Conservation (phyloP, 2,888 invertebrate genomes). For the Sinopyrophorus schimmeli region DNA sequence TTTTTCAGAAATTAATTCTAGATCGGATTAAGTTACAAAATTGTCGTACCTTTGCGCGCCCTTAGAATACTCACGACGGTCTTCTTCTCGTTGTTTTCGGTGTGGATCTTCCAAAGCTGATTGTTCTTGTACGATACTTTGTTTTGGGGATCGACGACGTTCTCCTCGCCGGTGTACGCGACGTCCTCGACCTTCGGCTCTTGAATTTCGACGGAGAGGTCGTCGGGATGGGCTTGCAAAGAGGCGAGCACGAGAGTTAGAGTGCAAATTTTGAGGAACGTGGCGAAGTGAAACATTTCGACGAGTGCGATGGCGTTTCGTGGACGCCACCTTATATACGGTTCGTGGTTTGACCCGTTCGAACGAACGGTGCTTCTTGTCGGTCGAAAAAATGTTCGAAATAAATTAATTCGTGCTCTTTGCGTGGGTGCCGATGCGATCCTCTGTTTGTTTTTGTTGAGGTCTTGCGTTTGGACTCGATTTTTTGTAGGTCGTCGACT, state of each 20-base stretch:
- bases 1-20: background rate
- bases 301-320: background rate
- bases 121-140: slow-evolving; percentile 71
- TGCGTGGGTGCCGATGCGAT: too few species aligned
- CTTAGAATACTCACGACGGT: slow-evolving; percentile 59
- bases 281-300: slow-evolving; percentile 14
- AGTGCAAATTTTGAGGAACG: slow-evolving; percentile 1
- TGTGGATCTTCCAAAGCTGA: slow-evolving; percentile 73
- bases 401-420: background rate
- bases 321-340: slow-evolving; percentile 23
- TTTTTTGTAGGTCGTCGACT: too few species aligned
- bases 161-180: slow-evolving; percentile 3
- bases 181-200: slow-evolving; percentile 10
- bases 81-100: slow-evolving; percentile 59
- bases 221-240: slow-evolving; percentile 7
- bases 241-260: slow-evolving; percentile 3
- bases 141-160: background rate
- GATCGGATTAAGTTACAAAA: slow-evolving; percentile 2
- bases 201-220: slow-evolving; percentile 4
- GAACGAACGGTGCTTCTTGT: slow-evolving; percentile 24
- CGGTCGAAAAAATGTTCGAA: slow-evolving; percentile 11
- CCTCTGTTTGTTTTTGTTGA: too few species aligned
- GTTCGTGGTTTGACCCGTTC: slow-evolving; percentile 22
- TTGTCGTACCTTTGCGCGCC: slow-evolving; percentile 61
- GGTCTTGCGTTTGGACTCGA: too few species aligned